Evolutionary conservation across 2,113 vertebrate species (phyloP), one percentile per base, ranked within the genome.

Genomic region (Myrmecobius fasciatus): DNA sequence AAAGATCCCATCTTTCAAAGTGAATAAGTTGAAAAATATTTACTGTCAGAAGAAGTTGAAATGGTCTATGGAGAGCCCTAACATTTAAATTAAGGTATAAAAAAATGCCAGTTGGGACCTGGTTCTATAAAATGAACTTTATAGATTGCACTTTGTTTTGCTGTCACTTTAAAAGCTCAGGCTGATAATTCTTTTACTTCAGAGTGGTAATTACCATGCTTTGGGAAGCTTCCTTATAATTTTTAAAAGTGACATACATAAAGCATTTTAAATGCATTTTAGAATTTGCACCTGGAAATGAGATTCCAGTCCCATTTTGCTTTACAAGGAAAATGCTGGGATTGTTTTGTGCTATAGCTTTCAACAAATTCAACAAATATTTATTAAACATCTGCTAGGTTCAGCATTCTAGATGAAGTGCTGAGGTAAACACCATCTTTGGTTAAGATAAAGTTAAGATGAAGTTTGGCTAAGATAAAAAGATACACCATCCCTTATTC

Each of bases 51-150:
- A 89, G 96, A 95, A 95, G 91, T 94, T 95, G 83, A 96, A 96
- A 94, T 96, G 56, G 92, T 90, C 36, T 93, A 93, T 89, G 31
- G 92, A 90, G 53, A 89, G 10, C 47, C 95, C 94, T 94, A 96
- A 97, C 95, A 91, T n/a, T 89, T n/a, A 96, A 96, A 93, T 96
- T 95, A 91, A 11, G 94, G 67, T 43, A 43, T 75, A 3, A 25
- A 75, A 75, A 75, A 43, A 43, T 83, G n/a, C n/a, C n/a, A n/a
- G 17, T 83, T 83, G 67, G 67, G 92, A 36, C 92, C 54, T 96
- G 75, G 51, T 20, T 36, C 31, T 26, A 97, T 12, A 92, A 91
- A 89, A 97, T 97, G 96, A 96, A 97, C 94, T 96, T 95, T 94
- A 52, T 43, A 96, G 96, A 96, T 36, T 96, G 20, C n/a, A 46